These are phyloP conservation scores for Menidia beryllina DNA, from an alignment of 2,113 vertebrate genomes.

Conservation along the genomic window DNA sequence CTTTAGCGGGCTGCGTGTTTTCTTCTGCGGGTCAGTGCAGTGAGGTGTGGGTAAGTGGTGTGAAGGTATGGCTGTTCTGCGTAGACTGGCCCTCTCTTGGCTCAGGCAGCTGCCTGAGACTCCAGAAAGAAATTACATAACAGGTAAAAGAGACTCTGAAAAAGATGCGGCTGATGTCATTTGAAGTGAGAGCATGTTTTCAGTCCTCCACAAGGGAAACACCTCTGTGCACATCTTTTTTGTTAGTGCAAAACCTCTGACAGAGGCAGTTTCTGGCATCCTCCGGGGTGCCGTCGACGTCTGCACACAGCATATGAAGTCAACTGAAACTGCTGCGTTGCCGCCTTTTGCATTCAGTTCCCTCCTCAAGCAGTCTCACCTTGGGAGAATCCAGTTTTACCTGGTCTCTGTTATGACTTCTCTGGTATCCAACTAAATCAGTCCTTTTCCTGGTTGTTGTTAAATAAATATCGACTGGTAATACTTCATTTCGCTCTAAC, in stretches of 20 bases:
- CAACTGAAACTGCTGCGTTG: constrained; percentile 18
- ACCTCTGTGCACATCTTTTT: neutral
- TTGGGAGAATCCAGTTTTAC: constrained; percentile 29
- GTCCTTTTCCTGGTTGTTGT: constrained; percentile 26
- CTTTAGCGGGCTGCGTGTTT: constrained; percentile 16
- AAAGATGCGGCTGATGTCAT: too few species aligned
- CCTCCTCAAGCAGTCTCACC: constrained; percentile 49
- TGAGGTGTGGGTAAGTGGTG: constrained; percentile 54
- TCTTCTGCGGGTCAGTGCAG: constrained; percentile 38
- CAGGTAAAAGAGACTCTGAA: too few species aligned
- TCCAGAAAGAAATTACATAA: too few species aligned
- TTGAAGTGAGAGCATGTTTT: neutral
- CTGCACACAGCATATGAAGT: constrained; percentile 9
- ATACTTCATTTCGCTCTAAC: constrained; percentile 13
- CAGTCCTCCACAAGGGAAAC: neutral
- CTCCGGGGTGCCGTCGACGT: constrained; percentile 28
- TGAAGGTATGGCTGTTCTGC: constrained; percentile 63
- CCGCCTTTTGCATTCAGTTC: constrained; percentile 31
- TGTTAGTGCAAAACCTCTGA: constrained; percentile 5
- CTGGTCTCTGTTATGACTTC: constrained; percentile 59
- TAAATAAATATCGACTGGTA: too few species aligned
- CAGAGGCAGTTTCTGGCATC: constrained; percentile 13
- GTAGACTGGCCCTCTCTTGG: constrained; percentile 54
- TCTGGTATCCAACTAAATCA: constrained; percentile 40
- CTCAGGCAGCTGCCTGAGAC: constrained; percentile 33